Evolutionary conservation across 2,888 invertebrate genomes (phyloP), one percentile per base, ranked within the genome.

Genomic region (Endotricha flammealis): DNA sequence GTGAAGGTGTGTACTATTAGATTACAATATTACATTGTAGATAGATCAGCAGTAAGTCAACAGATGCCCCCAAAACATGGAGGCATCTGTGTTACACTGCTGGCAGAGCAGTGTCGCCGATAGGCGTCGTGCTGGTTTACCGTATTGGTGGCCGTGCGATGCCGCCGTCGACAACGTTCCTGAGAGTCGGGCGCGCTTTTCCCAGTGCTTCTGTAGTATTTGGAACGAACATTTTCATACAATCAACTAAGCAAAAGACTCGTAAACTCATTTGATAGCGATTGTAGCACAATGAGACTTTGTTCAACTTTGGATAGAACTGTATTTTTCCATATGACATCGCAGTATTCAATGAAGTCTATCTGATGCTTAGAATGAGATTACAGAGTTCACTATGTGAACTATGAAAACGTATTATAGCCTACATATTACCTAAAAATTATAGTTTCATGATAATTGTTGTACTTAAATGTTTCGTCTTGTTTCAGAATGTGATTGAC

Each of bases 401-500:
- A n/a, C n/a, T n/a, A n/a, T n/a, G n/a, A n/a, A n/a, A n/a, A n/a
- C n/a, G n/a, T n/a, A n/a, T n/a, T n/a, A n/a, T n/a, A n/a, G n/a
- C n/a, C n/a, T n/a, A n/a, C n/a, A n/a, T n/a, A n/a, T n/a, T n/a
- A n/a, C n/a, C n/a, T n/a, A n/a, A n/a, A n/a, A n/a, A n/a, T n/a
- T n/a, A n/a, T n/a, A n/a, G n/a, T n/a, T n/a, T n/a, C n/a, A n/a
- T n/a, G 12, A 12, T 6, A 9, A 12, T 4, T 30, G 12, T 1
- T 10, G 17, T 11, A 10, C 12, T 12, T 28, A 16, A 4, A 25
- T 2, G 1, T 10, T 16, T 38, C 50, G 40, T 45, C 49, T 46
- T 71, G 68, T 88, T 89, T 5, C 89, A 97, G 92, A 98, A 97
- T 87, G 97, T 99, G 1, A 95, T 99, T 51, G 99, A 99, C 73